These are phyloP conservation scores for Nemopilema nomurai DNA, from an alignment of 30 jellyfish, hydroid and myxozoan genomes.

Conservation along the genomic window DNA sequence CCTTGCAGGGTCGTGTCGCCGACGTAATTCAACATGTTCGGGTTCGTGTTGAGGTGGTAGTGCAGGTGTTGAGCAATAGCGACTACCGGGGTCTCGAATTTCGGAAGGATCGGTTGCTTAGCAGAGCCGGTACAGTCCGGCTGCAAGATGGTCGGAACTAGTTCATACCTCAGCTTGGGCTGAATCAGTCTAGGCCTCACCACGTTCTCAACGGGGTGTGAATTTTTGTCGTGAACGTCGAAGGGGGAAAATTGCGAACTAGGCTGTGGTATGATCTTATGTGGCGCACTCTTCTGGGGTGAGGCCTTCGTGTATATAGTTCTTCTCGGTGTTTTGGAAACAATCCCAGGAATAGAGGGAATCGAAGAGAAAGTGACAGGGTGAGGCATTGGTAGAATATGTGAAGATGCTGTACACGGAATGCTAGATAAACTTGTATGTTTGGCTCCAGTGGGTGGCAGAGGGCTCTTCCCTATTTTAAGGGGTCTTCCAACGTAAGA, in stretches of 20 bases:
- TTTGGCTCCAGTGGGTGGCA: neutral
- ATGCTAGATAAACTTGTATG: neutral
- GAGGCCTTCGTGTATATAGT: neutral
- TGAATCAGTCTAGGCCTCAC: conserved; percentile 37
- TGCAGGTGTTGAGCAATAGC: conserved; percentile 59
- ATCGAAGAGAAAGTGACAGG: neutral
- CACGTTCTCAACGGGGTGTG: neutral
- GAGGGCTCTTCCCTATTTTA: conserved; percentile 22
- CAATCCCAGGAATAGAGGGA: neutral
- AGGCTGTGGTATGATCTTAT: conserved; percentile 48
- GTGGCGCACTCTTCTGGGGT: conserved; percentile 24
- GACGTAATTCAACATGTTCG: conserved; percentile 51
- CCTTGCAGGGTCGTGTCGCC: conserved; percentile 60
- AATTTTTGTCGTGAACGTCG: neutral
- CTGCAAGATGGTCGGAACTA: conserved; percentile 43
- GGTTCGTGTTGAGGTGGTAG: conserved; percentile 42
- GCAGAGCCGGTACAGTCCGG: conserved; percentile 43
- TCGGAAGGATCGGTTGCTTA: conserved; percentile 35
- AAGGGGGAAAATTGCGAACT: neutral
- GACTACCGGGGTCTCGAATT: conserved; percentile 29
- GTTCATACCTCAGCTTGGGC: conserved; percentile 44
- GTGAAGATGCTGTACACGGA: neutral
- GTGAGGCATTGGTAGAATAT: neutral
- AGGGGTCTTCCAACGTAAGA: conserved; percentile 11
- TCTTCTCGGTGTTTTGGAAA: neutral